Evolutionary conservation across 53 echinoderm and acorn worm species (phyloP), one percentile per base, ranked within the genome.

Genomic region (Glandiceps talaboti): DNA sequence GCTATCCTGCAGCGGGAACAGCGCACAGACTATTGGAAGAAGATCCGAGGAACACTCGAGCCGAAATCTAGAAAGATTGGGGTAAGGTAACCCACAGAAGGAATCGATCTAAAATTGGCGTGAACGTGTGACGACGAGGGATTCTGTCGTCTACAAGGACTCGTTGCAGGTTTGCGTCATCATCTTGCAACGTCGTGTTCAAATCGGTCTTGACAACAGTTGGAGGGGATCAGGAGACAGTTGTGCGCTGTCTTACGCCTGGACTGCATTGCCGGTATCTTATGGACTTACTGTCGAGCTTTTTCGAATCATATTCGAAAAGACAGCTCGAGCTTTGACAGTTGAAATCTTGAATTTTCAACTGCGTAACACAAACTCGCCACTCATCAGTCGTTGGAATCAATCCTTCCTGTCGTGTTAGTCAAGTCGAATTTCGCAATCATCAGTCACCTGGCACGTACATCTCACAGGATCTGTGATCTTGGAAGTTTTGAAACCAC

Each of bases 1-100:
- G 64, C 64, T 45, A 45, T 45, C 64, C 64, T 45, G 64, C 64
- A 45, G 64, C 64, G 64, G 64, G 64, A 45, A 45, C 64, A 45
- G 64, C 64, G 64, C 64, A 45, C 64, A 20, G 64, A 45, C 6
- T 45, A 45, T 45, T 20, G 64, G 20, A 45, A 45, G 64, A 45
- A 45, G 64, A 45, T 45, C 64, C 20, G 6, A 45, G 20, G 64
- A 45, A 20, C 64, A 45, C 64, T 45, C 64, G 64, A 45, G 64
- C n/a, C n/a, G n/a, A n/a, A n/a, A n/a, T n/a, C n/a, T n/a, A n/a
- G n/a, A n/a, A n/a, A n/a, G n/a, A n/a, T n/a, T n/a, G n/a, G n/a
- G n/a, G n/a, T n/a, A n/a, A n/a, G n/a, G n/a, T 45, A 45, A 45
- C 64, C 64, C 20, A 45, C 64, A n/a, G n/a, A n/a, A n/a, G n/a